Conservation (phyloP, 2,797 vertebrate genomes). For the Catamblyrhynchus diadema region DNA sequence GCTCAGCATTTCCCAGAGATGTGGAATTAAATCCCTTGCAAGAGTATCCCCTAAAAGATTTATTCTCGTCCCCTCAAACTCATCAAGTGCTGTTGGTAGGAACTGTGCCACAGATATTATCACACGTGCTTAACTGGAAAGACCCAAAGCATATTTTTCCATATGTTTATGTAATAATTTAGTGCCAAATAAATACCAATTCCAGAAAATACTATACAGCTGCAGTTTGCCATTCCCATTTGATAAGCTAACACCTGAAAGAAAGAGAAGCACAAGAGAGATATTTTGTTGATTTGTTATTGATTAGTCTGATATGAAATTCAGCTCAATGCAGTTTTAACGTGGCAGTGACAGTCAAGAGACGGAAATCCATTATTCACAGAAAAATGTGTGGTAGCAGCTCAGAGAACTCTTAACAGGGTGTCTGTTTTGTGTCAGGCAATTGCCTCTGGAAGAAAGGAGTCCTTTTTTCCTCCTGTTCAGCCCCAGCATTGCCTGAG, state of each 20-base stretch:
- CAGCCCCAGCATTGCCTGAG: accelerated
- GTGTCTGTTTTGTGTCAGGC: not conserved
- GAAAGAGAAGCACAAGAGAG: not conserved
- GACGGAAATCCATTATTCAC: not conserved
- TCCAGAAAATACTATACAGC: not conserved
- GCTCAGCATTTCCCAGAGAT: not conserved
- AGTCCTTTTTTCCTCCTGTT: not conserved
- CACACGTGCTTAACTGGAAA: not conserved
- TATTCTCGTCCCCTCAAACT: not conserved
- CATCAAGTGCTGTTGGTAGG: not conserved
- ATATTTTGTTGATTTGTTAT: not conserved
- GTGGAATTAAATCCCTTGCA: not conserved
- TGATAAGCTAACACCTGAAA: not conserved
- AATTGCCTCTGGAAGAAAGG: not conserved
- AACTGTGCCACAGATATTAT: not conserved
- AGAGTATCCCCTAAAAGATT: not conserved
- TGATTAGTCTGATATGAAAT: not conserved
- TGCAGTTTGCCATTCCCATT: not conserved
- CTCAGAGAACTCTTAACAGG: not conserved
- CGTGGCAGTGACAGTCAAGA: not conserved
- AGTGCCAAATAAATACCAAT: not conserved
- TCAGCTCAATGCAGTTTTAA: not conserved
- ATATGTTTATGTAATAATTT: not conserved
- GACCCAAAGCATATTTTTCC: not conserved
- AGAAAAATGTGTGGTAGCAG: not conserved